phyloP scores from a whole-genome alignment of 2,113 vertebrate genomes.

The Prunella fulvescens region DNA sequence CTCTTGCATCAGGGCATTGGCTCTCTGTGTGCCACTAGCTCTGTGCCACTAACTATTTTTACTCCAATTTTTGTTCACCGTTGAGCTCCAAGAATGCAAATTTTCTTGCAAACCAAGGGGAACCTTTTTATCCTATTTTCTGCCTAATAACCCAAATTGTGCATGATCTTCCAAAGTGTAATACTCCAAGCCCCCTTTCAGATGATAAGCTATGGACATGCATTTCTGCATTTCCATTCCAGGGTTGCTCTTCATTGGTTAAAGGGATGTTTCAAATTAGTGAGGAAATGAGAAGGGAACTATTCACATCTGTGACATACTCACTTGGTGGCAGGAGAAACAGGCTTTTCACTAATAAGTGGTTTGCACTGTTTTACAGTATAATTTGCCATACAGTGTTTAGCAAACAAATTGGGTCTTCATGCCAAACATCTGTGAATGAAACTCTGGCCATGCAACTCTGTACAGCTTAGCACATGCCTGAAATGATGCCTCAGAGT shows the following conservation, averaged over 20 bases:
- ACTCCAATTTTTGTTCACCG: background rate
- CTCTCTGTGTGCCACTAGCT: background rate
- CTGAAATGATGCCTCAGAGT: conserved; percentile 25
- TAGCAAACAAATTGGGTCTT: conserved; percentile 34
- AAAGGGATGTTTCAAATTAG: conserved; percentile 17
- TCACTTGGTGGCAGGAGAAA: conserved; percentile 36
- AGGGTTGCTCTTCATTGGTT: background rate
- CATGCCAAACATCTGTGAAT: conserved; percentile 16
- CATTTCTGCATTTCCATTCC: background rate
- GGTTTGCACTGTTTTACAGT: conserved; percentile 27
- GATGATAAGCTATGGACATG: background rate
- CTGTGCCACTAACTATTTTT: background rate
- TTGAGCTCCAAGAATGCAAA: background rate
- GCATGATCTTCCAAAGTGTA: background rate
- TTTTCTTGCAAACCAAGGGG: background rate
- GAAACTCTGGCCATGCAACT: conserved; percentile 1
- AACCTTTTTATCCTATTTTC: background rate
- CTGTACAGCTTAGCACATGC: background rate
- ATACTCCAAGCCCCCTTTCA: background rate
- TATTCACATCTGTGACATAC: conserved; percentile 13
- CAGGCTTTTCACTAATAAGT: background rate
- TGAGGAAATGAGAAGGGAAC: background rate
- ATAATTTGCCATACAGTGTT: background rate
- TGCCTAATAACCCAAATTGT: background rate
- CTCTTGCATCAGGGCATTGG: background rate